Conservation (phyloP, 1,140 invertebrate species). For the Anastrepha obliqua region DNA sequence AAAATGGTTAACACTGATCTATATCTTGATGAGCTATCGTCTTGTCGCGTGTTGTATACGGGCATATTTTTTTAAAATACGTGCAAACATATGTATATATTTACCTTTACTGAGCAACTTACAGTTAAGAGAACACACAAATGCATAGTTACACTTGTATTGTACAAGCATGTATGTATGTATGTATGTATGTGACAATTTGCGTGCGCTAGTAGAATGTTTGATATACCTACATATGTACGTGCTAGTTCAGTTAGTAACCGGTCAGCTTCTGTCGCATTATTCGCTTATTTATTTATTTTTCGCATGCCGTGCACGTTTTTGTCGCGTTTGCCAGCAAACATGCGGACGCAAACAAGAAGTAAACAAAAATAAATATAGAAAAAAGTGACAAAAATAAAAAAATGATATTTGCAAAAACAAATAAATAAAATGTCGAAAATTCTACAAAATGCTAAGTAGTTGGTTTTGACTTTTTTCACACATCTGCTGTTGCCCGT, state of each 20-base stretch:
- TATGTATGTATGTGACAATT: neutral
- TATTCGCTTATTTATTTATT: slow-evolving; percentile 15
- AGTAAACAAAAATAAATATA: neutral
- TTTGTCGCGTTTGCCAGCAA: slow-evolving; percentile 33
- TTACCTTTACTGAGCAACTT: no score
- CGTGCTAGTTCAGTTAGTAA: slow-evolving; percentile 27
- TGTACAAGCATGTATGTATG: neutral
- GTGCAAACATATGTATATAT: no score
- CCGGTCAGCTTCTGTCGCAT: slow-evolving; percentile 37
- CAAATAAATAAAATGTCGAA: neutral
- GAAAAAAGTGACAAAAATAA: neutral
- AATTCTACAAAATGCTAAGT: slow-evolving; percentile 22
- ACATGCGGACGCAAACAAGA: slow-evolving; percentile 9
- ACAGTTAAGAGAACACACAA: neutral
- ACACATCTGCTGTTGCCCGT: neutral
- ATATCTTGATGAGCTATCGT: no score
- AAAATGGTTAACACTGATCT: no score
- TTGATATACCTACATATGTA: neutral
- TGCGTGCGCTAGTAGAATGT: neutral
- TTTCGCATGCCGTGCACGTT: slow-evolving; percentile 38
- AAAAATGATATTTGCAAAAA: neutral
- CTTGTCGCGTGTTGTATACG: no score
- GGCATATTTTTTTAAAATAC: no score
- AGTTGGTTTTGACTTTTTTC: neutral
- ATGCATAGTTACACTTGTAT: neutral